A percentile compares a stretch with the other conserved stretches of the same genome.
Evolutionary conservation across 2,888 invertebrate genomes (phyloP).

Genomic region (Megalurothrips usitatus): DNA sequence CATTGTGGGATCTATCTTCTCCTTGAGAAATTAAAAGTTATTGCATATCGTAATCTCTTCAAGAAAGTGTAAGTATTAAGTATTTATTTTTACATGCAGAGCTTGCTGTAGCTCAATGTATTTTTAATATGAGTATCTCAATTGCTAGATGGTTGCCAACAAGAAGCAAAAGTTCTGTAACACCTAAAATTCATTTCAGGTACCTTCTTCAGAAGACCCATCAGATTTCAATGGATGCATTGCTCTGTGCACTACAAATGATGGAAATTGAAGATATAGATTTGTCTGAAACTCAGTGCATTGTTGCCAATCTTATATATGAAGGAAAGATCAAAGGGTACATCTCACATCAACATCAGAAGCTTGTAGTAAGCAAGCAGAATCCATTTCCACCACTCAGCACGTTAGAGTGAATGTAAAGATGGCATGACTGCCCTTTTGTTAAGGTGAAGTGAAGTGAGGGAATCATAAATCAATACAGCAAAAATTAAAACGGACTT

Average conservation of each 20-base stretch:
- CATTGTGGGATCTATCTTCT: slow-evolving; percentile 96
- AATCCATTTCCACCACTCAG: slow-evolving; percentile 77
- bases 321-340: slow-evolving; percentile 98
- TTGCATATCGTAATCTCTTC: slow-evolving; percentile 93
- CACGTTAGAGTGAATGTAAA: slow-evolving; percentile 35
- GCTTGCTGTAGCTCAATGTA: too few species aligned
- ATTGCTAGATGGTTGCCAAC: background rate
- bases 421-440: slow-evolving; percentile 16
- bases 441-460: background rate
- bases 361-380: slow-evolving; percentile 94
- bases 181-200: slow-evolving; percentile 36
- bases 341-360: slow-evolving; percentile 94
- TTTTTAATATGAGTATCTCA: slow-evolving; percentile 17
- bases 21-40: slow-evolving; percentile 91
- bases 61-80: slow-evolving; percentile 68
- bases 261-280: slow-evolving; percentile 82
- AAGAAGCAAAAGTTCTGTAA: background rate
- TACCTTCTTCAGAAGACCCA: slow-evolving; percentile 71
- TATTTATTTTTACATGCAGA: slow-evolving; percentile 5
- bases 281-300: slow-evolving; percentile 91
- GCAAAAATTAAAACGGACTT: background rate
- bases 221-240: slow-evolving; percentile 81
- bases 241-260: slow-evolving; percentile 75
- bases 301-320: slow-evolving; percentile 92
- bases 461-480: background rate